These are phyloP conservation scores for Falco concolor DNA, from an alignment of 2,797 vertebrate genomes.

Conservation along the genomic window DNA sequence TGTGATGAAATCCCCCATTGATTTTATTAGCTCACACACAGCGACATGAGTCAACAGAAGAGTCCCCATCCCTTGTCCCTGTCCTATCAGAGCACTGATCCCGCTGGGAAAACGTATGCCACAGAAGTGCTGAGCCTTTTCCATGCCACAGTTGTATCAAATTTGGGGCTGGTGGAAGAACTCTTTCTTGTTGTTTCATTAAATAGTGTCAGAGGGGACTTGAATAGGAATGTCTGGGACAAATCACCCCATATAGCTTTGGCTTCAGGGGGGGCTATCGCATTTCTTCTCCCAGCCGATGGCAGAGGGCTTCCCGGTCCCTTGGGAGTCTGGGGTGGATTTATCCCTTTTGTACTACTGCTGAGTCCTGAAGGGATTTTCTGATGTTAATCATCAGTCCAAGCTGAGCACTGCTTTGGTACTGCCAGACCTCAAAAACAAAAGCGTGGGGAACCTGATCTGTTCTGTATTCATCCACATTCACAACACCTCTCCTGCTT, in stretches of 20 bases:
- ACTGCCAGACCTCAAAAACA: neutral
- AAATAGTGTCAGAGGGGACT: neutral
- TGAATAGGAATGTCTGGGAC: neutral
- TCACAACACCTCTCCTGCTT: neutral
- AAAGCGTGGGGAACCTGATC: neutral
- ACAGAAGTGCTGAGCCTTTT: neutral
- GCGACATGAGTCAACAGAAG: neutral
- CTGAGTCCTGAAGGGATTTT: neutral
- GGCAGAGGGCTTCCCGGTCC: neutral
- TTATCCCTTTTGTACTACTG: neutral
- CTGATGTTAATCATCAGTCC: neutral
- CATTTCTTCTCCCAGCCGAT: neutral
- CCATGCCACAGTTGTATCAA: neutral
- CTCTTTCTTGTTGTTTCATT: neutral
- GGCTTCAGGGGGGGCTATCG: neutral
- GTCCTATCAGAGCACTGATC: neutral
- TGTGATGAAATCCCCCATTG: neutral
- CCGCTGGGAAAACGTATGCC: neutral
- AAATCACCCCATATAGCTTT: neutral
- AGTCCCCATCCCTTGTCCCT: neutral
- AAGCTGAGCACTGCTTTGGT: neutral
- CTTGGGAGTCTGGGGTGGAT: neutral
- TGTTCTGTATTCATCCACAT: neutral
- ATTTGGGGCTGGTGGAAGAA: neutral
- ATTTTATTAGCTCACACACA: neutral